Evolutionary conservation across 2,888 invertebrate species (phyloP).

Genomic region (Hyposoter dolosus): DNA sequence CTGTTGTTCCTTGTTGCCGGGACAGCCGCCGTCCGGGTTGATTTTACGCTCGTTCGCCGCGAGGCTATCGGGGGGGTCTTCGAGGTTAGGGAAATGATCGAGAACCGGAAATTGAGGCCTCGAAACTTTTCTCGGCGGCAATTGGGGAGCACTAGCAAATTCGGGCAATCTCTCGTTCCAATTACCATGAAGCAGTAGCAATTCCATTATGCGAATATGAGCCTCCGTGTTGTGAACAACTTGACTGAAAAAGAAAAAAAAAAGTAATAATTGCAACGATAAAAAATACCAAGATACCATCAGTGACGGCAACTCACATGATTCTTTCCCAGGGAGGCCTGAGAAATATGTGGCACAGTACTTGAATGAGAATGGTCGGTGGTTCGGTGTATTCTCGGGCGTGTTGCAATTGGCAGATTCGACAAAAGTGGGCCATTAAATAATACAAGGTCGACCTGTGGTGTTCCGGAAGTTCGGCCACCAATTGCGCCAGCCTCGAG

Average conservation of each 20-base stretch:
- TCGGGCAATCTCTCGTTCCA: constrained; percentile 89
- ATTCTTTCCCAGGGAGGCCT: constrained; percentile 92
- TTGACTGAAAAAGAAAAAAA: constrained; percentile 85
- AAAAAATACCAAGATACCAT: too few species aligned
- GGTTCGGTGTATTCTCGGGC: constrained; percentile 88
- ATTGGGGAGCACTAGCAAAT: constrained; percentile 88
- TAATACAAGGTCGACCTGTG: constrained; percentile 88
- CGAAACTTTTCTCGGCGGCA: constrained; percentile 88
- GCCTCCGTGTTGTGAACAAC: constrained; percentile 91
- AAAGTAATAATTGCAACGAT: not conserved
- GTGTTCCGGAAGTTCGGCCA: constrained; percentile 88
- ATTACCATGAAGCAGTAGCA: constrained; percentile 88
- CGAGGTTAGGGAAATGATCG: constrained; percentile 77
- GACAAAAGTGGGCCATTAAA: constrained; percentile 90
- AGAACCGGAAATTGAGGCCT: constrained; percentile 82
- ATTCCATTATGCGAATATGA: constrained; percentile 90
- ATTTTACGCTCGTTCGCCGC: constrained; percentile 70
- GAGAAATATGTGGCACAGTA: constrained; percentile 90
- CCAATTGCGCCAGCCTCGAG: constrained; percentile 86
- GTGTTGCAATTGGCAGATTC: constrained; percentile 89
- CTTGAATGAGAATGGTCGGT: constrained; percentile 89
- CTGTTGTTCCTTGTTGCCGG: constrained; percentile 72
- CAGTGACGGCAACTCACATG: constrained; percentile 88
- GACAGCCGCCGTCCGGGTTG: constrained; percentile 39
- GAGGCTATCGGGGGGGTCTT: constrained; percentile 74